Evolutionary conservation across 2,888 invertebrate genomes (phyloP), one percentile per base, ranked within the genome.

Genomic region (Sphaeridia pumilis): DNA sequence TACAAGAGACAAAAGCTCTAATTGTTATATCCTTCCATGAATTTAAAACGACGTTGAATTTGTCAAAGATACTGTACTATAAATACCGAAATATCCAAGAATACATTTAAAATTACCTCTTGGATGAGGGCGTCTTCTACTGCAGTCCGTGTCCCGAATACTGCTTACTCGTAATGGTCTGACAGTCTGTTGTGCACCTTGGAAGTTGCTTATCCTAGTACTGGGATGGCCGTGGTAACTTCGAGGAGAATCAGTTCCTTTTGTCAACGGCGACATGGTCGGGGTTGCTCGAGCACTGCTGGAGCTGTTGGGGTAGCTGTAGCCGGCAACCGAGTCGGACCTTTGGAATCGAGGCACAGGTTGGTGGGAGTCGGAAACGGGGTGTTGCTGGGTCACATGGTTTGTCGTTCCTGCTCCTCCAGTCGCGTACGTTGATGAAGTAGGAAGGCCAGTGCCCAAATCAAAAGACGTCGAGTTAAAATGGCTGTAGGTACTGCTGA

Each of bases 161-260:
- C 57, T 60, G 25, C 58, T 52, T 3, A 63, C 60, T 50, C 63
- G 38, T 25, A 63, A 52, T 31, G 63, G 63, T 45, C 63, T 56
- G 31, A 49, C 34, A 17, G 26, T n/a, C n/a, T n/a, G 36, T 49
- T 49, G 52, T 31, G 46, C 46, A 24, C 20, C 12, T 4, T 20
- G 45, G 25, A 7, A 45, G 27, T 4, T 27, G 26, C 27, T 45
- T 26, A 4, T 36, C 36, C 25, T 45, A 28, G 27, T 45, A 27
- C 26, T 26, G 20, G 12, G 5, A 20, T 38, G 38, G 17, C 38
- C 38, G 38, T 38, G 38, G 17, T 14, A 38, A 38, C 38, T 38
- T 5, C 17, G 38, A 20, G 38, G 38, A 5, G 38, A 38, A 5
- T 38, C 38, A 14, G 38, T 38, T 17, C 10, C 38, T 5, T 38